phyloP scores from a whole-genome alignment of 2,797 vertebrate genomes.

The Mormyrops boulengeri region DNA sequence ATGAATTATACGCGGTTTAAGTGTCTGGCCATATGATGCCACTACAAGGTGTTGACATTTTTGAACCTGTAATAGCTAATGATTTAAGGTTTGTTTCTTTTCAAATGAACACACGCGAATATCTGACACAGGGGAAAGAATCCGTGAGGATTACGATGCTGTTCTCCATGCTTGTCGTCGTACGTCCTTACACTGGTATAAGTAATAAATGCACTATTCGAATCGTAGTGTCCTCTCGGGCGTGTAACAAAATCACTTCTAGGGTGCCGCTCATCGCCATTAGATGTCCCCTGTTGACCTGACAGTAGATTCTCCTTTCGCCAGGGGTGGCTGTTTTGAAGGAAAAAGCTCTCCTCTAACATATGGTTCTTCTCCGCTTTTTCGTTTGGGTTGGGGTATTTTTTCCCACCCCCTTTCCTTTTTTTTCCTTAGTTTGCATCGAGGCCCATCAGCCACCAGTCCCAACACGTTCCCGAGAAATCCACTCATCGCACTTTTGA shows the following conservation, averaged over 20 bases:
- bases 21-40: neutral
- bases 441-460: neutral
- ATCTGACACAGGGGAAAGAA: neutral
- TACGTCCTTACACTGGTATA: neutral
- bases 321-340: neutral
- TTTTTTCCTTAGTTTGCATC: neutral
- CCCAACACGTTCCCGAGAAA: conserved; percentile 14
- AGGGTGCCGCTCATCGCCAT: neutral
- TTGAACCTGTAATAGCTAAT: neutral
- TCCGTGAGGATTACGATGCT: neutral
- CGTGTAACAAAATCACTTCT: neutral
- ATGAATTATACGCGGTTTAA: neutral
- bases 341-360: conserved; percentile 2
- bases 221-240: neutral
- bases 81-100: neutral
- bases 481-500: conserved; percentile 27
- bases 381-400: neutral
- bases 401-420: neutral
- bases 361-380: conserved; percentile 2
- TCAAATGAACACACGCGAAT: neutral
- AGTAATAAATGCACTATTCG: neutral
- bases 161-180: neutral
- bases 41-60: neutral
- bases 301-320: neutral
- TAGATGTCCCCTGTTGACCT: neutral